Percentiles rank a stretch among this genome's conserved stretches.
These are phyloP conservation scores for Ceyx margarethae DNA, from an alignment of 2,113 vertebrate genomes.

Conservation along the genomic window DNA sequence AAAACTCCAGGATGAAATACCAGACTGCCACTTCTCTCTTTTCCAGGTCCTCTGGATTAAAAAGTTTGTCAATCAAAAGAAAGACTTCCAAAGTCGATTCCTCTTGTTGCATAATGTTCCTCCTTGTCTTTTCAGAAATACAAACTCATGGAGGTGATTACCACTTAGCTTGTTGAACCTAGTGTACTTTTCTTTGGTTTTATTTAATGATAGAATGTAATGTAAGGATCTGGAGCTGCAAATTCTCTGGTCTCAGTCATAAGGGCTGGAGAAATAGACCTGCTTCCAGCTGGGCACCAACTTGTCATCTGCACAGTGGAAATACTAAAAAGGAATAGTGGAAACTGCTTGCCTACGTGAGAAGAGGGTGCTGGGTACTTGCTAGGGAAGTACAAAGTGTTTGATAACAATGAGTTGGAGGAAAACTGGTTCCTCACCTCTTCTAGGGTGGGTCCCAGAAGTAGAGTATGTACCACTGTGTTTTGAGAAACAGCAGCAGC, in stretches of 20 bases:
- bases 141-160: not conserved
- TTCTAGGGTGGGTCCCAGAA: not conserved
- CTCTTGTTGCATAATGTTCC: not conserved
- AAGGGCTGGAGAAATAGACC: not conserved
- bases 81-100: not conserved
- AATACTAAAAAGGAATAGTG: not conserved
- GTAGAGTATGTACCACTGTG: rapidly evolving
- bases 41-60: not conserved
- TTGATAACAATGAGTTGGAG: not conserved
- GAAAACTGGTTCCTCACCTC: rapidly evolving
- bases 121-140: not conserved
- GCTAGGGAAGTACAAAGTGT: not conserved
- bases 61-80: not conserved
- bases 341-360: not conserved
- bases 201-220: not conserved
- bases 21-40: not conserved
- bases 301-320: not conserved
- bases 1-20: not conserved
- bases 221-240: not conserved
- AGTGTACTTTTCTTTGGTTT: not conserved
- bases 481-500: not conserved
- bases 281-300: not conserved
- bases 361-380: not conserved
- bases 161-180: not conserved
- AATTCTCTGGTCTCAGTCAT: not conserved